Evolutionary conservation across 2,797 vertebrate species (phyloP).

Genomic region (Enteromius argenteus): DNA sequence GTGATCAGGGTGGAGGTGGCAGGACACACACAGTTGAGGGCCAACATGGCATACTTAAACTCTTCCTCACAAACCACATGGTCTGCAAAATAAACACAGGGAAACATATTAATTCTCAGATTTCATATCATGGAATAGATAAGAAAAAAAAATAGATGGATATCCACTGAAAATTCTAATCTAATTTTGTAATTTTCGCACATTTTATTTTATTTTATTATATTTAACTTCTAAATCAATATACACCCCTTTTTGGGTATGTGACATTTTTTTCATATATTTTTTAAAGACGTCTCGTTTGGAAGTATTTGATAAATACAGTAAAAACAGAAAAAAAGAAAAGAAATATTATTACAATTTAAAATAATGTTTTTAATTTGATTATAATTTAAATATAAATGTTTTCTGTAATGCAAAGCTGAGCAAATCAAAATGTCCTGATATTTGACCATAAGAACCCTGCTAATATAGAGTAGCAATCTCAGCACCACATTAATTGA

Average conservation of each 20-base stretch:
- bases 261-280: background rate
- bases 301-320: background rate
- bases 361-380: background rate
- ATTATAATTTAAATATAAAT: background rate
- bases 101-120: slow-evolving; percentile 1
- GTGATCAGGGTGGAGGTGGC: slow-evolving; percentile 88
- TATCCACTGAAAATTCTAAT: background rate
- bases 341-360: background rate
- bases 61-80: slow-evolving; percentile 89
- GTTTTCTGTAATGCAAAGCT: background rate
- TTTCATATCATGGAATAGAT: too few relatives aligned
- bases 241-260: background rate
- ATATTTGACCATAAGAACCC: background rate
- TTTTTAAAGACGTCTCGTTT: background rate
- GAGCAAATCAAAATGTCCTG: background rate
- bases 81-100: slow-evolving; percentile 72
- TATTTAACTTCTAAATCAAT: background rate
- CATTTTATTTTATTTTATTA: background rate
- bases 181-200: background rate
- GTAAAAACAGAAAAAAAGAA: background rate
- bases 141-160: background rate
- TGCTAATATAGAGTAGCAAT: slow-evolving; percentile 1
- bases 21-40: slow-evolving; percentile 87
- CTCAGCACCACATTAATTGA: background rate
- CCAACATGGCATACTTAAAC: slow-evolving; percentile 89